Percentiles rank a stretch among this genome's conserved stretches.
phyloP scores from a whole-genome alignment of 2,888 invertebrate genomes.

The Tetragonula carbonaria region DNA sequence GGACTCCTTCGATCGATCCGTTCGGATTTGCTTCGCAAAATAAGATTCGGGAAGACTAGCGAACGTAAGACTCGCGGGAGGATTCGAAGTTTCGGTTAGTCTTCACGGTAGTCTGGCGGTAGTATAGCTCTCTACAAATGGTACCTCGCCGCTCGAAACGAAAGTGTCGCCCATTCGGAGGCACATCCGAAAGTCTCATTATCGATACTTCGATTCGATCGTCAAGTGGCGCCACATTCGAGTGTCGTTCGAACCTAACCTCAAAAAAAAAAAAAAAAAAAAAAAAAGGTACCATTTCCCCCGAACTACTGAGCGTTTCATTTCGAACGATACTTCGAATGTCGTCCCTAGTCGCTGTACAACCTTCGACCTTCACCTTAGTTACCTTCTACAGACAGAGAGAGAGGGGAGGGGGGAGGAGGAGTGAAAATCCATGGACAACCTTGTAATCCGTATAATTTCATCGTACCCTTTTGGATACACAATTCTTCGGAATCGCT shows the following conservation, averaged over 20 bases:
- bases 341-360: neutral
- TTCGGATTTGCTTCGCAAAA: conserved; percentile 14
- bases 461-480: neutral
- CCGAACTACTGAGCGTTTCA: neutral
- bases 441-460: neutral
- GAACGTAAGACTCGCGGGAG: conserved; percentile 13
- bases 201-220: conserved; percentile 1
- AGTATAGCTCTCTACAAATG: conserved; percentile 8
- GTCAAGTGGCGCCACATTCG: neutral
- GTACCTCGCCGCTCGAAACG: neutral
- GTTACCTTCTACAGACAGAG: neutral
- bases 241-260: neutral
- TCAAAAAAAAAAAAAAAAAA: neutral
- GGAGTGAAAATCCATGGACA: too few species aligned
- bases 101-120: neutral
- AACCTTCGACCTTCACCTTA: too few species aligned
- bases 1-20: conserved; percentile 16
- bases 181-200: neutral
- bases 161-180: neutral
- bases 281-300: neutral
- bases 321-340: neutral
- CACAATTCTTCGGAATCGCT: neutral
- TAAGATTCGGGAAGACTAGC: conserved; percentile 43
- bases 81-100: conserved; percentile 21
- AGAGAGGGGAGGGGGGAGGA: too few species aligned